Evolutionary conservation across 2,113 vertebrate species (phyloP), one percentile per base, ranked within the genome.

Genomic region (Talpa occidentalis): DNA sequence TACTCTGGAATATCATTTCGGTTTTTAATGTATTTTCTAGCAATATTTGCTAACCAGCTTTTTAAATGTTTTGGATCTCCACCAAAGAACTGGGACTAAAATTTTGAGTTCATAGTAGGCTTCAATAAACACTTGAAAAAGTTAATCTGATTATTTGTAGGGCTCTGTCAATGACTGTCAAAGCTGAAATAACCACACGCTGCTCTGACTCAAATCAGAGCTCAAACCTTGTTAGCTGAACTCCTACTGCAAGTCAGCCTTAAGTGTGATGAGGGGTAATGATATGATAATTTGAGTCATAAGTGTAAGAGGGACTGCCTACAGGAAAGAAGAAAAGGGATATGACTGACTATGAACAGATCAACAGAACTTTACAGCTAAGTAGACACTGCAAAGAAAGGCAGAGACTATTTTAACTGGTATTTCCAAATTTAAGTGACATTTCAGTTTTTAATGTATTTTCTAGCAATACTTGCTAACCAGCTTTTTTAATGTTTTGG

Each of bases 401-500:
- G 16, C 72, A 93, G 28, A 59, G 22, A 66, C 56, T 42, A 67
- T 24, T 66, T 85, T 66, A 79, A 85, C 54, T 79, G 78, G 12
- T 40, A 52, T 37, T 74, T 86, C 49, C 69, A 90, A 90, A 93
- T 35, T 6, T 70, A 76, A 6, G 17, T 69, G 19, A 54, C 79
- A 85, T 19, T 35, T 60, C 42, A 35, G 32, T 79, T 56, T 79
- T 73, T 74, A 35, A 80, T 52, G 44, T 62, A 47, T 26, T 74
- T 90, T 74, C 67, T 44, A 87, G 60, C 67, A 82, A 28, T 37
- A 93, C 90, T 74, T 93, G 80, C 32, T 64, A 73, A 87, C 19
- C 62, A 52, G 44, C 44, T 49, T 42, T 72, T 3, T 19, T 28
- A 73, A 40, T 42, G 62, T 42, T 35, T 5, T 77, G 42, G 40